Base-by-base conservation (phyloP, 1,140 invertebrate genomes). In the Dermatophagoides farinae region DNA sequence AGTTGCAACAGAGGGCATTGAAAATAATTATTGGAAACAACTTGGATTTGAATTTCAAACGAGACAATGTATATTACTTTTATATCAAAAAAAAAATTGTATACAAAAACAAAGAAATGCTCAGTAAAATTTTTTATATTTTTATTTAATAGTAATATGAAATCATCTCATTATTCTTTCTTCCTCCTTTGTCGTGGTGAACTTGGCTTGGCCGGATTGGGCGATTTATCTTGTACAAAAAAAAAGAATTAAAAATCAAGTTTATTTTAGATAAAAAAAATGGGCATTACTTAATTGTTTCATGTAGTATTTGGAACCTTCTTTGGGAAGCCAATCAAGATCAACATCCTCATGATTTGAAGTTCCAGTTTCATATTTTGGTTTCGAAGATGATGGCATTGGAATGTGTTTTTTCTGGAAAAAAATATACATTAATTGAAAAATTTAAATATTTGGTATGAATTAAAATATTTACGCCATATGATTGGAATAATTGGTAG, bases 261-360 rank as follows among this genome's bases (percentile, higher is more conserved):
- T 52, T 40, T 14, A 2, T 25, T 25, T 23, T 41, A 14, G n/a
- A n/a, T n/a, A n/a, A n/a, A 55, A 55, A 37, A 6, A 55, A 55
- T 55, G 5, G 1, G 10, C 5, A 66, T 64, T 64, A 69, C 69
- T 70, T 16, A 68, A 49, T 46, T 65, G 62, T 55, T 69, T 66
- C 25, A 91, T 77, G 31, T 2, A n/a, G n/a, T n/a, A n/a, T n/a
- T n/a, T n/a, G n/a, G n/a, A n/a, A 67, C 85, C 85, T 73, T 91
- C 86, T 68, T 86, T 84, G 60, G 93, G 93, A 66, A 98, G 74
- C 93, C 95, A 98, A 64, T 97, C 91, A 69, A 91, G 97, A 74
- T 98, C 93, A 38, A 98, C 74, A 67, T 78, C 85, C 73, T 90
- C 88, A 67, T 85, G 73, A 66, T 75, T 75, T 31, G 70, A 82